Base-by-base conservation (phyloP, 1,140 invertebrate species). In the Pectinophora gossypiella region DNA sequence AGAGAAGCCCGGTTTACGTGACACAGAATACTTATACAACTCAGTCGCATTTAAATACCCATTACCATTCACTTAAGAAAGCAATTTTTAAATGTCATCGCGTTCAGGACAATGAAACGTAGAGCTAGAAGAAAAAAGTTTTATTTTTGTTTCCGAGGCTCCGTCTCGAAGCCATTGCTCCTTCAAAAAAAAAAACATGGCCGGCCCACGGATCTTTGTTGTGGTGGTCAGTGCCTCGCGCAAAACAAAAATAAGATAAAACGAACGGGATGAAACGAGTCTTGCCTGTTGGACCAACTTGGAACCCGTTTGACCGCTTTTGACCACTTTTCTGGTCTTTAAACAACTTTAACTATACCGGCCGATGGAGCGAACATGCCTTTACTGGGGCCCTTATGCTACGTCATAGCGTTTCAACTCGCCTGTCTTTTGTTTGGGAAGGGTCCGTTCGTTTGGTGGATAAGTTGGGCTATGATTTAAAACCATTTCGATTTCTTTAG, bases 211-310 rank as follows among this genome's bases (percentile, higher is more conserved):
- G 64, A 72, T 72, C 80, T 84, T 86, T 86, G 73, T 86, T 86
- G 83, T 84, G 68, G 72, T 86, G 83, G 83, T 86, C 83, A 86
- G 83, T 86, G 80, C 83, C 76, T 84, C 67, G 56, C 67, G 72
- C 78, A 64, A 72, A 85, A 80, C 72, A 76, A 84, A 83, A 82
- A 85, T 80, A 80, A 81, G 63, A 80, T 64, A 71, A 79, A 76
- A 71, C 66, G 62, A 68, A 74, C 76, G 66, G 75, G 67, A n/a
- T n/a, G n/a, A 74, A 79, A 77, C 76, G 72, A 71, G 77, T 80
- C 75, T 61, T 38, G 68, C 38, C 72, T 55, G 57, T 27, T 27
- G 27, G n/a, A n/a, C 36, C 36, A 16, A 13, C 10, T 15, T 15
- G 10, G 16, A 40, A 40, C 36, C 36, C 7, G 36, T 40, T 40